Percentiles rank a stretch among this genome's conserved stretches.
Evolutionary conservation across 2,113 vertebrate species (phyloP).

Genomic region (Tretioscincus oriximinensis): DNA sequence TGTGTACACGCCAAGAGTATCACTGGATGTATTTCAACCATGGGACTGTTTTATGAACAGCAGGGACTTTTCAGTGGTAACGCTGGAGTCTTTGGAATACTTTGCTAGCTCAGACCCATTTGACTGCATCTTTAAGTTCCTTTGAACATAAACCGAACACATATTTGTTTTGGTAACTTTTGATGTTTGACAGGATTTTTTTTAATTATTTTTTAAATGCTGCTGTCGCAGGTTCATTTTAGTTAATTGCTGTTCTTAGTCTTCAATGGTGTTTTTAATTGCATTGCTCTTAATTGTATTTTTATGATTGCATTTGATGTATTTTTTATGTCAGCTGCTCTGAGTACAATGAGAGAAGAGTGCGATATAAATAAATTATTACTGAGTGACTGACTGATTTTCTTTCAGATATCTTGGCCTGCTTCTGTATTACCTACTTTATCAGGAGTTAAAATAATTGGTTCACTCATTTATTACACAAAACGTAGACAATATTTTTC

Average conservation of each 20-base stretch:
- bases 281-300: background rate
- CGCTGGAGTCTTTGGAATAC: background rate
- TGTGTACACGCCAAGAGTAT: too few species aligned
- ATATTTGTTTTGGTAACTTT: background rate
- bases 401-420: background rate
- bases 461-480: background rate
- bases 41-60: too few species aligned
- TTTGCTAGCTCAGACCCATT: background rate
- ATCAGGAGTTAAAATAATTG: background rate
- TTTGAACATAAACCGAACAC: background rate
- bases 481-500: background rate
- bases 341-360: background rate
- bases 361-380: background rate
- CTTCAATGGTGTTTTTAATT: background rate
- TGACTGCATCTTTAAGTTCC: background rate
- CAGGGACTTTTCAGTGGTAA: background rate
- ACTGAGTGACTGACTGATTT: background rate
- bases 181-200: background rate
- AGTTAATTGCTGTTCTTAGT: background rate
- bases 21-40: too few species aligned
- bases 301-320: background rate
- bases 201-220: background rate
- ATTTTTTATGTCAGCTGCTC: background rate
- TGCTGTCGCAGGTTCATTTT: background rate
- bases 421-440: background rate